Evolutionary conservation across 1,140 invertebrate genomes (phyloP).

Genomic region (Lerema accius): DNA sequence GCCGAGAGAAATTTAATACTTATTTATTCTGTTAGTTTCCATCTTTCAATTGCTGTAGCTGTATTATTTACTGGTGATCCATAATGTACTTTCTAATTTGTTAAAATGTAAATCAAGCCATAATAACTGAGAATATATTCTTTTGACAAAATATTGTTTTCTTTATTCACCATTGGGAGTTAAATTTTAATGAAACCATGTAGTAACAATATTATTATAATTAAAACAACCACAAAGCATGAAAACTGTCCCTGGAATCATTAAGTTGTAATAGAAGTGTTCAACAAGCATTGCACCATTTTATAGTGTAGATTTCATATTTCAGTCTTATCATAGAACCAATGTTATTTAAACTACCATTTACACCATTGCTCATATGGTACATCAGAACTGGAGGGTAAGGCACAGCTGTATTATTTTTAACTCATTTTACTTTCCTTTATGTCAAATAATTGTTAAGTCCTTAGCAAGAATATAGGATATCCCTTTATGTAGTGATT

Average conservation of each 20-base stretch:
- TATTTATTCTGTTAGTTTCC: constrained; percentile 75
- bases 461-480: too few species aligned
- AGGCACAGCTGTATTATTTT: too few species aligned
- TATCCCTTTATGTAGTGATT: too few species aligned
- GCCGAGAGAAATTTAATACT: constrained; percentile 76
- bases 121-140: constrained; percentile 82
- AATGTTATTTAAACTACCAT: not conserved
- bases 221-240: not conserved
- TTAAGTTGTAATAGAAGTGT: too few species aligned
- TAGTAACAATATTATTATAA: constrained; percentile 3
- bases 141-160: constrained; percentile 71
- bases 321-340: not conserved
- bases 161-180: too few species aligned
- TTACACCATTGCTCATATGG: too few species aligned
- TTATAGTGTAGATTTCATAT: not conserved
- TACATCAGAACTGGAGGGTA: too few species aligned
- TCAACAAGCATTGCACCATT: not conserved
- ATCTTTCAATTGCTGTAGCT: constrained; percentile 70
- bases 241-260: too few species aligned
- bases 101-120: constrained; percentile 81
- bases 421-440: too few species aligned
- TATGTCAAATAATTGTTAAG: too few species aligned
- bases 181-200: too few species aligned
- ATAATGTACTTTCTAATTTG: constrained; percentile 80
- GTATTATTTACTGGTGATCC: constrained; percentile 77